Percentiles rank a stretch among this genome's conserved stretches.
These are phyloP conservation scores for Mya arenaria DNA, from an alignment of 1,140 invertebrate genomes.

Conservation along the genomic window DNA sequence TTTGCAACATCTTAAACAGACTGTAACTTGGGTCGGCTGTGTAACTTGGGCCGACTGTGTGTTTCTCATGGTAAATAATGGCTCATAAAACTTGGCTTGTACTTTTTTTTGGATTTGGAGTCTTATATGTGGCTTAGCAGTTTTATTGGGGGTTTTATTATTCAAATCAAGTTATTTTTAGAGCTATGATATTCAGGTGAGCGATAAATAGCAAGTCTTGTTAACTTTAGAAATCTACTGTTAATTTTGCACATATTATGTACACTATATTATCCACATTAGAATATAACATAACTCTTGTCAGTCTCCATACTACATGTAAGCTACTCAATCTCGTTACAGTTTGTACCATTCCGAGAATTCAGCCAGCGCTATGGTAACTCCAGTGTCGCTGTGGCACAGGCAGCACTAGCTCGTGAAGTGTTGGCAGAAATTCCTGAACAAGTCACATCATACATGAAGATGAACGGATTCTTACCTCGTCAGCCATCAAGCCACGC, in stretches of 20 bases:
- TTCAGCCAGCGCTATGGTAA: constrained; percentile 76
- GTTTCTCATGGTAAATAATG: background rate
- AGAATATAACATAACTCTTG: background rate
- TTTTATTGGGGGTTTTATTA: no score
- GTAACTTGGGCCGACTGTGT: background rate
- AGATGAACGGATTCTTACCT: constrained; percentile 82
- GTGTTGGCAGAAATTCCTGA: constrained; percentile 85
- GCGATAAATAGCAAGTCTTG: background rate
- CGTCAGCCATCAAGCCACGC: constrained; percentile 62
- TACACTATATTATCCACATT: background rate
- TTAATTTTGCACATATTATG: no score
- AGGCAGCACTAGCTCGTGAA: constrained; percentile 83
- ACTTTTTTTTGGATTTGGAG: no score
- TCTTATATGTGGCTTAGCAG: no score
- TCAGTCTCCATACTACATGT: background rate
- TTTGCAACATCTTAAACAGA: background rate
- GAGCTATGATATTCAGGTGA: background rate
- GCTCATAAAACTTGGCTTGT: no score
- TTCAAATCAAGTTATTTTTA: background rate
- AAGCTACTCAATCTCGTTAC: constrained; percentile 62
- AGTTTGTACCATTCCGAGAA: constrained; percentile 84
- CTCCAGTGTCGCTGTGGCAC: constrained; percentile 63
- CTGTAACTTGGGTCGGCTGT: background rate
- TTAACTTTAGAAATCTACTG: no score
- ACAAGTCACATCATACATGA: constrained; percentile 85